phyloP scores from a whole-genome alignment of 2,888 invertebrate genomes.

The Xestia sexstrigata region DNA sequence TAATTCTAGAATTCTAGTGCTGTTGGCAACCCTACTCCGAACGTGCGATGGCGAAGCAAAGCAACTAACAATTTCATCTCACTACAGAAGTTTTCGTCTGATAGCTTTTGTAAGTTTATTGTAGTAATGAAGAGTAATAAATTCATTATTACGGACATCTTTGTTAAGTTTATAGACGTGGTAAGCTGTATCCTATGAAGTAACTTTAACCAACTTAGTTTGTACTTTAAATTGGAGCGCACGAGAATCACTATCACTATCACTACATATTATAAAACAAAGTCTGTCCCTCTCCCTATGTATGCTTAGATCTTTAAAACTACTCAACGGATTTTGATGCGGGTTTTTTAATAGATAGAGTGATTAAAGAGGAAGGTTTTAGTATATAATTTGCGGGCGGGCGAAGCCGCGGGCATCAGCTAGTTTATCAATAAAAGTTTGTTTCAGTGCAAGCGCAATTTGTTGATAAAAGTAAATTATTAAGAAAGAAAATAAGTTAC shows the following conservation, averaged over 20 bases:
- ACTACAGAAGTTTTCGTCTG: constrained; percentile 25
- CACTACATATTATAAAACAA: no score
- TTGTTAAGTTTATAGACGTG: constrained; percentile 16
- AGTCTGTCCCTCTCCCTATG: no score
- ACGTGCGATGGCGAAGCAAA: not conserved
- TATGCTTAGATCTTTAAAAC: no score
- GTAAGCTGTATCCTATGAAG: not conserved
- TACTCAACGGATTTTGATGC: no score
- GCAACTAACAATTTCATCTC: constrained; percentile 19
- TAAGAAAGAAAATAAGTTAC: not conserved
- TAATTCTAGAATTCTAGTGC: not conserved
- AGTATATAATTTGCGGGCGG: no score
- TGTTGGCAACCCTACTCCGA: not conserved
- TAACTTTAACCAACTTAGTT: constrained; percentile 1
- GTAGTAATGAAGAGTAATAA: constrained; percentile 26
- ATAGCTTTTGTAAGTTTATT: constrained; percentile 25
- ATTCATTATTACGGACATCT: constrained; percentile 18
- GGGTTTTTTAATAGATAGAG: no score
- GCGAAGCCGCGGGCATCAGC: no score
- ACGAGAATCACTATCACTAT: no score
- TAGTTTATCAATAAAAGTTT: constrained; percentile 7
- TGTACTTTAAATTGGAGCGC: constrained; percentile 7
- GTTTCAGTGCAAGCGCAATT: not conserved
- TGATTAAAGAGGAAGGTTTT: no score
- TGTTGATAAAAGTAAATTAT: not conserved